Evolutionary conservation across 2,797 vertebrate genomes (phyloP).

Genomic region (Hypotaenidia philippensis): DNA sequence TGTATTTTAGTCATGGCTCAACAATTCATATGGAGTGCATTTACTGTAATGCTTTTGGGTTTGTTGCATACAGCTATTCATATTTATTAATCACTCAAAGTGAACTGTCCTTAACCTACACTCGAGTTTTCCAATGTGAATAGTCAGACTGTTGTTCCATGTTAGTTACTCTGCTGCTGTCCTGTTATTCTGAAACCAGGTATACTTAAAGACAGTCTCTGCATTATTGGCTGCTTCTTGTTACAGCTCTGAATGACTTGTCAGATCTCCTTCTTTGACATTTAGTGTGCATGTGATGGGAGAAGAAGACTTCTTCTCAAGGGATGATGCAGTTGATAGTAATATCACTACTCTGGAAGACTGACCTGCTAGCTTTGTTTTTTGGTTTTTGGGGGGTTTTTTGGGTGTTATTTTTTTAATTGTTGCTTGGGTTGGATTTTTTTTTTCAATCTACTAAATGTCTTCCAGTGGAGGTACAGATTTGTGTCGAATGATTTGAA

Average conservation of each 20-base stretch:
- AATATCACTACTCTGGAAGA: background rate
- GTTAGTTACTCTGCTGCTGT: background rate
- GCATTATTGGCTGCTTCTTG: background rate
- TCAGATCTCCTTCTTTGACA: background rate
- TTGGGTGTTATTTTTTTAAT: background rate
- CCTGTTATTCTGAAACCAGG: background rate
- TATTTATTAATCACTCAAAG: background rate
- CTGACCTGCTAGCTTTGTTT: background rate
- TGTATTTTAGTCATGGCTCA: background rate
- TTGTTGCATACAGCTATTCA: background rate
- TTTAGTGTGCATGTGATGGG: background rate
- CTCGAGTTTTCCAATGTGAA: background rate
- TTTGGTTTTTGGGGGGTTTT: background rate
- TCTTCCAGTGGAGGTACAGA: background rate
- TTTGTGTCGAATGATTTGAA: background rate
- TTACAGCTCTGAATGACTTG: background rate
- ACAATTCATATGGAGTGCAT: background rate
- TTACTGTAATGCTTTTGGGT: background rate
- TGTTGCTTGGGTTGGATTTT: too few relatives aligned
- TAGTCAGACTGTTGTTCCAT: rapidly evolving
- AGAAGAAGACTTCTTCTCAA: background rate
- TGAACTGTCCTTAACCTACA: background rate
- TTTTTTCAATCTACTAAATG: background rate
- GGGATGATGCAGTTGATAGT: background rate
- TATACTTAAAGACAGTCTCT: background rate